Base-by-base conservation (phyloP, 2,888 invertebrate genomes). In the Cataglyphis albicans region DNA sequence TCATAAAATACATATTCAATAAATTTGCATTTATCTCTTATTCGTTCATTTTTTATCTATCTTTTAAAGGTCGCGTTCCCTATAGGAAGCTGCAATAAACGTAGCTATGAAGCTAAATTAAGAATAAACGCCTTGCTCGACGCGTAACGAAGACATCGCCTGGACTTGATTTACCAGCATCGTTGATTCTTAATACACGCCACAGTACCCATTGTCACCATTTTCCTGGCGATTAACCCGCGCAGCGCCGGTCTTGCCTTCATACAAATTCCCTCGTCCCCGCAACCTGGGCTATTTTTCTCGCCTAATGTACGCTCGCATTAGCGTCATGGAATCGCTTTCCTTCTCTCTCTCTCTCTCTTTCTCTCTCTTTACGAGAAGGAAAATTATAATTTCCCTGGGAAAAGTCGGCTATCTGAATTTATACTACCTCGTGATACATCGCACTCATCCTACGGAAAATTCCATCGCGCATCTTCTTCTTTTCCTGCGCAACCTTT, bases 331-430 rank as follows among this genome's bases (percentile, higher is more conserved):
- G 68, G 76, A 82, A 87, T 84, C 88, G 85, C 89, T 86, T 7
- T n/a, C 48, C n/a, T n/a, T 52, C 52, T 52, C 52, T 52, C n/a
- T 52, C n/a, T 48, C 48, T 18, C 48, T 48, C 48, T 48, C 18
- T 6, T 6, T 18, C 18, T 48, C 48, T 48, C 18, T 18, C 88
- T 91, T 91, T 86, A 88, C 87, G 86, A 87, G 86, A 88, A 85
- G 87, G 88, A 90, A 89, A 92, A 92, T 92, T 90, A 91, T 91
- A 92, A 92, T 92, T 92, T 91, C 88, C 89, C 86, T 87, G 81
- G 87, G 89, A 89, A 89, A 91, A 90, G 88, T 90, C 87, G 82
- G 72, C 82, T 52, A 52, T 86, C 76, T 87, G 82, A 89, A 92
- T 90, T 92, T 91, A 92, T 91, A 92, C 88, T 83, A 88, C 82